These are phyloP conservation scores for Aurelia sp. DNA, from an alignment of 30 jellyfish, hydroid and myxozoan genomes.

Conservation along the genomic window DNA sequence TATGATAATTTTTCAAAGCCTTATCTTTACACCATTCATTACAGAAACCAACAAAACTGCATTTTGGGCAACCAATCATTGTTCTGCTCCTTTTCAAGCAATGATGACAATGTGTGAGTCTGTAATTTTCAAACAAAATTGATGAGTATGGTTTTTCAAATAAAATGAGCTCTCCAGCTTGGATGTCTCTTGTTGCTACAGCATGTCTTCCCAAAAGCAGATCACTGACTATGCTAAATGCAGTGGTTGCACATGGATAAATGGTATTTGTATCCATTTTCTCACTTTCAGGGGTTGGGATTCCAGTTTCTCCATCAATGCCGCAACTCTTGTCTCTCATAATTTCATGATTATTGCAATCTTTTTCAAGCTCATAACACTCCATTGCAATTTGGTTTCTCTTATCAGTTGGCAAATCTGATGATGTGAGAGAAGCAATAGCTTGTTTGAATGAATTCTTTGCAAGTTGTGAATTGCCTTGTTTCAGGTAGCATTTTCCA, in stretches of 20 bases:
- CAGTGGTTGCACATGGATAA: conserved; percentile 77
- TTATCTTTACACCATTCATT: conserved; percentile 46
- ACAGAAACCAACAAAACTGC: conserved; percentile 77
- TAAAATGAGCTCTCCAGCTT: conserved; percentile 88
- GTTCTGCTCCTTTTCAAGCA: conserved; percentile 72
- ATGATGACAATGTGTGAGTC: conserved; percentile 75
- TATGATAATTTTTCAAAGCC: conserved; percentile 67
- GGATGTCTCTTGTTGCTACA: conserved; percentile 73
- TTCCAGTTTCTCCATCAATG: not conserved
- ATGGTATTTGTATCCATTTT: conserved; percentile 28
- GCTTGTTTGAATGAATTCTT: conserved; percentile 41
- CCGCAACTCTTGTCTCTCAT: not conserved
- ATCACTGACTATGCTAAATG: conserved; percentile 47
- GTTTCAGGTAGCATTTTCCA: conserved; percentile 55
- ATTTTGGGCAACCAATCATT: conserved; percentile 64
- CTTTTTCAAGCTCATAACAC: not conserved
- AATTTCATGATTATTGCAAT: not conserved
- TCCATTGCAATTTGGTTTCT: conserved; percentile 41
- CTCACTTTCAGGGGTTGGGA: conserved; percentile 56
- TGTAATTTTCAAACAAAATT: conserved; percentile 56
- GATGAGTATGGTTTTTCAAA: conserved; percentile 81
- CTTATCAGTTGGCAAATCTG: conserved; percentile 51
- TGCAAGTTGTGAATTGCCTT: conserved; percentile 23
- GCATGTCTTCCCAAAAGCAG: conserved; percentile 73
- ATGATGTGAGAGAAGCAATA: conserved; percentile 21